phyloP scores from a whole-genome alignment of 2,797 vertebrate genomes.

The Peromyscus aztecus region DNA sequence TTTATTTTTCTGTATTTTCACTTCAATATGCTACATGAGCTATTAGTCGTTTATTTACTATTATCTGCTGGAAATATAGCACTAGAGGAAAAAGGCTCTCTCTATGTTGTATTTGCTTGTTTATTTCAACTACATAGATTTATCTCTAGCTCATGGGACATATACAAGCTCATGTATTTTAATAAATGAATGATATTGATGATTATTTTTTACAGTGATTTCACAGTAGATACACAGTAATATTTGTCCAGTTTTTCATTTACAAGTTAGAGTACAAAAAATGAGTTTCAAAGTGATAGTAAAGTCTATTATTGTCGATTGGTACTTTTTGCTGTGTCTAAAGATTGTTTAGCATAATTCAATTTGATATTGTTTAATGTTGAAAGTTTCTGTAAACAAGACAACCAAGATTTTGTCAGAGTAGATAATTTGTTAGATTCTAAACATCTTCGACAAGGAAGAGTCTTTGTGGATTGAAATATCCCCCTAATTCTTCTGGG shows the following conservation, averaged over 20 bases:
- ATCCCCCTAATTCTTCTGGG: neutral
- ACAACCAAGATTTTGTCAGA: neutral
- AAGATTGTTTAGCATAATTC: neutral
- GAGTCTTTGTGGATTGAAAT: conserved; percentile 7
- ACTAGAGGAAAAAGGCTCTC: neutral
- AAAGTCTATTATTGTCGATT: neutral
- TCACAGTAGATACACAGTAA: neutral
- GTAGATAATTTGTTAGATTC: neutral
- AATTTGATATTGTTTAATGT: neutral
- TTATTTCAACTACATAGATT: neutral
- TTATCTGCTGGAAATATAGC: neutral
- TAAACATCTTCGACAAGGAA: neutral
- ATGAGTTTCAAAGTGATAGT: neutral
- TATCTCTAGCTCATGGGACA: neutral
- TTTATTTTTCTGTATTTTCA: neutral
- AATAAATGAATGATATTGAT: neutral
- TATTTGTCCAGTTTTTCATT: neutral
- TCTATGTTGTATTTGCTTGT: neutral
- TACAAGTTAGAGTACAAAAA: neutral
- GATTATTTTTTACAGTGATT: neutral
- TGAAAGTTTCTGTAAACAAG: neutral
- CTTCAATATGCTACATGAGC: neutral
- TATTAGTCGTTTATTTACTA: neutral
- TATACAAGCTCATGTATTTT: neutral
- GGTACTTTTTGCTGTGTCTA: neutral